Evolutionary conservation across 2,888 invertebrate genomes (phyloP), one percentile per base, ranked within the genome.

Genomic region (Acronicta leporina): DNA sequence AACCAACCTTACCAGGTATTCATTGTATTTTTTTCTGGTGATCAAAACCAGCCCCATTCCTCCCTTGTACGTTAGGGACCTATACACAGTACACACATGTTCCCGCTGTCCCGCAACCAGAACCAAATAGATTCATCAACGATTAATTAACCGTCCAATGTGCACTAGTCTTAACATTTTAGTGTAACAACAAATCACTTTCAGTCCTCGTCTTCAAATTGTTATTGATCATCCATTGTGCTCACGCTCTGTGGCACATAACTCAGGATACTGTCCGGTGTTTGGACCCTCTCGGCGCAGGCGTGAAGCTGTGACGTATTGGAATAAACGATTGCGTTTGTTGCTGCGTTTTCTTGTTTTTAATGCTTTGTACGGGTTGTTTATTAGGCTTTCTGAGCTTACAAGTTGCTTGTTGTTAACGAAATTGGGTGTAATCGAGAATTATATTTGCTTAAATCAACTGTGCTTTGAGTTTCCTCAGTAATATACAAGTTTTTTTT

Each of bases 151-250:
- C 11, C n/a, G 9, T 13, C 7, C 47, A 69, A 5, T 69, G 42
- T 78, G 43, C 14, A 54, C 63, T 51, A 55, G 3, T n/a, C 73
- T 60, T 60, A 75, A 68, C 45, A 57, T 60, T 68, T 66, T 55
- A 70, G 60, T 69, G 58, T 67, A 69, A 47, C 72, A 86, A 87
- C 89, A 90, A 89, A 89, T 90, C 88, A 85, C 77, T 67, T 78
- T 79, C 66, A 76, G 78, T 75, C 78, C 78, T 77, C 81, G 87
- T 87, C 85, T 82, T 85, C 86, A 88, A 89, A 92, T 91, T 91
- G 91, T 92, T 92, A 92, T 92, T 92, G 92, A 92, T 92, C 87
- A 84, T 86, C 82, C 87, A 90, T 92, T 92, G 92, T 65, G 43
- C 27, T 66, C 63, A 61, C 59, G 74, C 68, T 73, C 75, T 68